Base-by-base conservation (phyloP, 2,888 invertebrate genomes). In the Coenonympha glycerion region DNA sequence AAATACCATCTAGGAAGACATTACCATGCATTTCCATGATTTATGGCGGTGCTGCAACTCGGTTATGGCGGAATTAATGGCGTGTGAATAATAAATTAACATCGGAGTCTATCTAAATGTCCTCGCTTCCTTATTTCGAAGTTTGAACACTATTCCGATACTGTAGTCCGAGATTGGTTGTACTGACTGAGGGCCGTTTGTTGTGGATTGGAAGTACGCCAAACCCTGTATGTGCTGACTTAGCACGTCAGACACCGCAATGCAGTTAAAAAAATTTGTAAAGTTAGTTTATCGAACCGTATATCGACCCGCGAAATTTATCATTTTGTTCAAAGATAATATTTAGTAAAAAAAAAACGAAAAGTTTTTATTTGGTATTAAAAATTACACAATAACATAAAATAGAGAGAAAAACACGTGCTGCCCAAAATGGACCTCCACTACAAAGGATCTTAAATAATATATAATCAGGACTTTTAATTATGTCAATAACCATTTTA, bases 1-100 rank as follows among this genome's bases (percentile, higher is more conserved):
- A 59, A 55, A 61, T 53, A 60, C 39, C 46, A 42, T 59, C 63
- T 55, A 51, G 56, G 60, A 61, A 62, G 60, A 63, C 64, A 73
- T 72, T 71, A 66, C 64, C 63, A 73, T 73, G 72, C 73, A 69
- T 59, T 65, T 56, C 57, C 60, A 66, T 75, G 76, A 79, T 60
- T 68, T 68, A 77, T 65, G 62, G 56, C 61, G 50, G 53, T 61
- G 61, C 61, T 61, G 63, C 65, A 63, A 56, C 62, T 60, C 56
- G 60, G 65, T 60, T 62, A 65, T 63, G 69, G 68, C 68, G 64
- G 62, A 69, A 67, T 77, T 73, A 83, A 82, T 82, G 82, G 79
- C 58, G 69, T 69, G 79, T 71, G 71, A 75, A 77, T 82, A 77
- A 82, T 76, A 76, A 79, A 83, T 82, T 80, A 79, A 75, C 76